Evolutionary conservation across 2,888 invertebrate species (phyloP).

Genomic region (Tricholauxania praeusta): DNA sequence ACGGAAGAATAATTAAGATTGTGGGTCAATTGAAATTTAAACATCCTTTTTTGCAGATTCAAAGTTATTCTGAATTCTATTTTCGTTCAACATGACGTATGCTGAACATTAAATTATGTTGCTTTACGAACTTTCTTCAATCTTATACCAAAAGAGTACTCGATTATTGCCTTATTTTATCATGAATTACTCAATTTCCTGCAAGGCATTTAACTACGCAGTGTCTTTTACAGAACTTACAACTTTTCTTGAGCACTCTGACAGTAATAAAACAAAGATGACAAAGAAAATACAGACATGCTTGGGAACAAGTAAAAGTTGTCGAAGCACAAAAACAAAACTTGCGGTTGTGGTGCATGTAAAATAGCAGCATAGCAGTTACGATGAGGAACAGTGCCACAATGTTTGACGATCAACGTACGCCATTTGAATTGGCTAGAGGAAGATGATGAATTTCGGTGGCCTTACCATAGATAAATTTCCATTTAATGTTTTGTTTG

Average conservation of each 20-base stretch:
- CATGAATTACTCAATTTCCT: not conserved
- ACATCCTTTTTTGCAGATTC: too few species aligned
- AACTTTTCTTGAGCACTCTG: not conserved
- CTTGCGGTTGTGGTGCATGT: not conserved
- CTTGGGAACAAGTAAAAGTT: not conserved
- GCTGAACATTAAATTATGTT: too few species aligned
- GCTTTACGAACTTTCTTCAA: too few species aligned
- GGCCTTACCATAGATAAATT: not conserved
- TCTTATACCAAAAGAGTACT: not conserved
- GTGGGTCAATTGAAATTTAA: too few species aligned
- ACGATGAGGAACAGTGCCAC: not conserved
- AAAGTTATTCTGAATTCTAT: too few species aligned
- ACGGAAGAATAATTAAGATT: too few species aligned
- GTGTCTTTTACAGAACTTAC: not conserved
- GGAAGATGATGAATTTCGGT: conserved; percentile 12
- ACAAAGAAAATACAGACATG: not conserved
- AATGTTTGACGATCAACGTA: too few species aligned
- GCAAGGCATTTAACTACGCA: not conserved
- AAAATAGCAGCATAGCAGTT: not conserved
- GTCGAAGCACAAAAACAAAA: not conserved
- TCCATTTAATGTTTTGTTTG: conserved; percentile 16
- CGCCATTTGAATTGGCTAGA: too few species aligned
- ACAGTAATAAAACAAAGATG: not conserved
- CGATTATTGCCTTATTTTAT: not conserved
- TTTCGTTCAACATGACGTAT: too few species aligned